Evolutionary conservation across 2,888 invertebrate genomes (phyloP).

Genomic region (Aelia acuminata): DNA sequence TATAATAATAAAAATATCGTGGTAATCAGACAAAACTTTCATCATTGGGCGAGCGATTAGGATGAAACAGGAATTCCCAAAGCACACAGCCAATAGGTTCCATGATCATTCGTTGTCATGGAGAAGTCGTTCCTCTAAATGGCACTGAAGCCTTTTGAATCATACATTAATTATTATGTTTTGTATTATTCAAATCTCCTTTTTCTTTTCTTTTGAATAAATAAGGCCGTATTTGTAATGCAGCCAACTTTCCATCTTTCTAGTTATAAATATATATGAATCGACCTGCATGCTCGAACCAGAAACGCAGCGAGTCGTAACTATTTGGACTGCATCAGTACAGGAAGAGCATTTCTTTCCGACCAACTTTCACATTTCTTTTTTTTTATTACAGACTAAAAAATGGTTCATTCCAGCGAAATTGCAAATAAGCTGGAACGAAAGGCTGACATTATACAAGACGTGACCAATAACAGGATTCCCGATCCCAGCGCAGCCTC

Average conservation of each 20-base stretch:
- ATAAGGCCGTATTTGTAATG: neutral
- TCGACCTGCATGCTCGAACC: neutral
- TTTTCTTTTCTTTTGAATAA: neutral
- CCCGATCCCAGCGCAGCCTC: neutral
- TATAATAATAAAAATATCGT: no score
- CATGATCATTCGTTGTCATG: no score
- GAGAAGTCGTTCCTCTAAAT: no score
- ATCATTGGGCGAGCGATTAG: no score
- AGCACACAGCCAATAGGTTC: no score
- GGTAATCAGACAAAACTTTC: no score
- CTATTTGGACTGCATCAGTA: neutral
- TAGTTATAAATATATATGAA: slow-evolving; percentile 7
- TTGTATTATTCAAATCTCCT: no score
- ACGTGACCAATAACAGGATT: slow-evolving; percentile 5
- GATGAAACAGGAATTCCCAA: no score
- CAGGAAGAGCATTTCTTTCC: slow-evolving; percentile 3
- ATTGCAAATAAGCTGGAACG: slow-evolving; percentile 37
- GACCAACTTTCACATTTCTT: neutral
- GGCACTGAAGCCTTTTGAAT: no score
- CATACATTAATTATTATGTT: no score
- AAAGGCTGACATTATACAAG: slow-evolving; percentile 21
- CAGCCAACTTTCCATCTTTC: neutral
- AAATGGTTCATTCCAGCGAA: slow-evolving; percentile 40
- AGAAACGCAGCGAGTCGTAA: neutral
- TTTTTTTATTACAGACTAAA: slow-evolving; percentile 14